Percentiles rank a stretch among this genome's conserved stretches.
Evolutionary conservation across 2,113 vertebrate genomes (phyloP).

Genomic region (Vombatus ursinus): DNA sequence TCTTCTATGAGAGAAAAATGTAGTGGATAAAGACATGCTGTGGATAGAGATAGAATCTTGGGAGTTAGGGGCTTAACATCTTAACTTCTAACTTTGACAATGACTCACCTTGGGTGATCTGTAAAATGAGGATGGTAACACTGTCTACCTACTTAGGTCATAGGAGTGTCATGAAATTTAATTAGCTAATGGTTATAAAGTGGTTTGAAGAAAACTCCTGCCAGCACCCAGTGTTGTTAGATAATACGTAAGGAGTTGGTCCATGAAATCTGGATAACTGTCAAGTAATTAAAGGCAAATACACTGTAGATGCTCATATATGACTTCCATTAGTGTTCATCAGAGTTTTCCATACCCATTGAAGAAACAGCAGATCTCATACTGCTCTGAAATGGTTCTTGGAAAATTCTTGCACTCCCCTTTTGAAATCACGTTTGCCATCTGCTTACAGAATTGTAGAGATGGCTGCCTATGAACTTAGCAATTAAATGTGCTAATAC

Average conservation of each 20-base stretch:
- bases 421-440: conserved; percentile 79
- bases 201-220: conserved; percentile 53
- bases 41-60: not conserved
- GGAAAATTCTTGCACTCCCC: conserved; percentile 74
- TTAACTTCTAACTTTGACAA: not conserved
- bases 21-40: not conserved
- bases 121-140: conserved; percentile 29
- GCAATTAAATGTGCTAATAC: conserved; percentile 81
- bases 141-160: conserved; percentile 45
- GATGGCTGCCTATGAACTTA: conserved; percentile 72
- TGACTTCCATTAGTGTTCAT: conserved; percentile 18
- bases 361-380: conserved; percentile 69
- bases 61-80: not conserved
- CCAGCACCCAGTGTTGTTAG: conserved; percentile 53
- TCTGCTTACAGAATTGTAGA: conserved; percentile 77
- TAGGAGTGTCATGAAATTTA: conserved; percentile 48
- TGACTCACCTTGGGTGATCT: not conserved
- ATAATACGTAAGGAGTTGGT: conserved; percentile 50
- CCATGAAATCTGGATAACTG: conserved; percentile 64
- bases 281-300: conserved; percentile 69
- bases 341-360: conserved; percentile 44
- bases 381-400: conserved; percentile 74
- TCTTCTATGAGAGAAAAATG: not conserved
- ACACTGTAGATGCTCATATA: not conserved
- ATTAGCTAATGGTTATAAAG: conserved; percentile 61